These are phyloP conservation scores for Amphipyra berbera DNA, from an alignment of 2,888 invertebrate genomes.

Conservation along the genomic window DNA sequence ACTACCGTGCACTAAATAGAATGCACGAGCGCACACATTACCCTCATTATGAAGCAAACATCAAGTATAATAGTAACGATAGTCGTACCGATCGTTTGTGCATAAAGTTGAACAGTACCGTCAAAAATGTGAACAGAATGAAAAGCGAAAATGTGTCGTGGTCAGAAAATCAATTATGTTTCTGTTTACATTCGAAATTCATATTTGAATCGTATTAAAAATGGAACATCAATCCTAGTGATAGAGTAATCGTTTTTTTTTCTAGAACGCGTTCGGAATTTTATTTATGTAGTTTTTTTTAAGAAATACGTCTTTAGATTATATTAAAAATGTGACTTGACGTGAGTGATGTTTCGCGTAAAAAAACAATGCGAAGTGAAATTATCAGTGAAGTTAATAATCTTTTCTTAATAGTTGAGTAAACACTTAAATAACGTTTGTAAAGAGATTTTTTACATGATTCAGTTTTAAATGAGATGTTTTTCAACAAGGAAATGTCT, in stretches of 20 bases:
- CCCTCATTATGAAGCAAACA: constrained; percentile 54
- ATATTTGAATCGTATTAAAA: constrained; percentile 18
- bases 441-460: constrained; percentile 45
- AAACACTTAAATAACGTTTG: constrained; percentile 43
- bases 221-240: constrained; percentile 16
- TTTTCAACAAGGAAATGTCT: constrained; percentile 54
- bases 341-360: not conserved
- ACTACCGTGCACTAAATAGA: constrained; percentile 40
- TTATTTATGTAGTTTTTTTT: not conserved
- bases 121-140: constrained; percentile 48
- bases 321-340: constrained; percentile 34
- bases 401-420: constrained; percentile 33
- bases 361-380: constrained; percentile 28
- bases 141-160: not conserved
- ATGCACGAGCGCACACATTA: constrained; percentile 40
- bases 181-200: constrained; percentile 20
- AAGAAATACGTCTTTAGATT: not conserved
- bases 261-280: constrained; percentile 2
- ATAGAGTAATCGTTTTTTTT: constrained; percentile 15
- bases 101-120: constrained; percentile 29
- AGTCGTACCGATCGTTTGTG: constrained; percentile 17
- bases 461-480: constrained; percentile 40
- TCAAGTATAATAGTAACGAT: constrained; percentile 32
- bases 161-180: constrained; percentile 3
- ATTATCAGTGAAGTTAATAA: constrained; percentile 46